A percentile compares a stretch with the other conserved stretches of the same genome.
These are phyloP conservation scores for Ennomos quercinarius DNA, from an alignment of 2,888 invertebrate genomes.

Conservation along the genomic window DNA sequence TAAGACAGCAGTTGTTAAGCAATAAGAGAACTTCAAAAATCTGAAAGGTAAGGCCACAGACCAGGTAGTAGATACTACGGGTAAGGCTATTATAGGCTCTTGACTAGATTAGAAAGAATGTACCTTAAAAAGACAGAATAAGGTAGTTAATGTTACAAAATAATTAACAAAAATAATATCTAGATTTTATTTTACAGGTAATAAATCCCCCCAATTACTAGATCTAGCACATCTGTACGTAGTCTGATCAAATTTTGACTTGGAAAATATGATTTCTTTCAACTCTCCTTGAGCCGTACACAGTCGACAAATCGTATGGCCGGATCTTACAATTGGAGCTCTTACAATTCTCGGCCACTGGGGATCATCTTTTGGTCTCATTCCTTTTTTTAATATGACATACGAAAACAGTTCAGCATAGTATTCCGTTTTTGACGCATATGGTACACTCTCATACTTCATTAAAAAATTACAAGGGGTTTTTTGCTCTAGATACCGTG, in stretches of 20 bases:
- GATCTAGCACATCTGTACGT: conserved; percentile 90
- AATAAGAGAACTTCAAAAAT: too few relatives aligned
- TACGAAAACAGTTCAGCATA: conserved; percentile 90
- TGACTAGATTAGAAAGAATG: too few relatives aligned
- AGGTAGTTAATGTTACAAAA: neutral
- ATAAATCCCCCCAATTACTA: conserved; percentile 92
- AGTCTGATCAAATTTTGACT: conserved; percentile 90
- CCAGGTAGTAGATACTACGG: too few relatives aligned
- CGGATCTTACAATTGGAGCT: conserved; percentile 88
- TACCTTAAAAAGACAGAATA: too few relatives aligned
- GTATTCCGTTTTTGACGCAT: conserved; percentile 69
- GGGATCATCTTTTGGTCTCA: conserved; percentile 73
- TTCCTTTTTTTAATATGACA: conserved; percentile 92
- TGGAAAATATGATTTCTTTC: conserved; percentile 91
- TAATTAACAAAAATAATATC: neutral
- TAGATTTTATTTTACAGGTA: conserved; percentile 86
- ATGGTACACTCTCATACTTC: conserved; percentile 85
- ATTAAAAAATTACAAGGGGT: conserved; percentile 93
- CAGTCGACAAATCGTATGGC: conserved; percentile 91
- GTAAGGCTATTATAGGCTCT: too few relatives aligned
- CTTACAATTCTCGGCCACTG: conserved; percentile 93
- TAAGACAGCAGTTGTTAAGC: too few relatives aligned
- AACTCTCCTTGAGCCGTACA: conserved; percentile 91
- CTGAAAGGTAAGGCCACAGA: too few relatives aligned
- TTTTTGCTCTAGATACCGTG: conserved; percentile 86